Percentiles rank a stretch among this genome's conserved stretches.
Evolutionary conservation across 2,113 vertebrate genomes (phyloP).

Genomic region (Vimba vimba): DNA sequence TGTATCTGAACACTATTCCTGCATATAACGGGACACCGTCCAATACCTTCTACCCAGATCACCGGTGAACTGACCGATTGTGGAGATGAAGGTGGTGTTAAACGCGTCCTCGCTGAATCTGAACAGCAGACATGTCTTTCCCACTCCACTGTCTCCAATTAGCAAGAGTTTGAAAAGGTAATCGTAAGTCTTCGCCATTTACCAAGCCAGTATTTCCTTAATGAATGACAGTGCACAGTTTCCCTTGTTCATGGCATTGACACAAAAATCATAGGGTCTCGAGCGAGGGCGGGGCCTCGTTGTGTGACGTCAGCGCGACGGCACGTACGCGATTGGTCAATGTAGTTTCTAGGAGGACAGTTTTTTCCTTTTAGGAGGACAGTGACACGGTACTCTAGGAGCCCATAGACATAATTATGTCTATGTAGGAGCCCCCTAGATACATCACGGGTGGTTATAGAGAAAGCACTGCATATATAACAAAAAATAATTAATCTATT

Average conservation of each 20-base stretch:
- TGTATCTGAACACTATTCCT: background rate
- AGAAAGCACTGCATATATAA: background rate
- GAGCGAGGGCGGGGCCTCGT: conserved; percentile 49
- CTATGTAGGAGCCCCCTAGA: background rate
- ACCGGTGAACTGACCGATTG: conserved; percentile 77
- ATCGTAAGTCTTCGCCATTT: conserved; percentile 84
- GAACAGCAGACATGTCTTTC: conserved; percentile 86
- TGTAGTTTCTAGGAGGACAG: conserved; percentile 45
- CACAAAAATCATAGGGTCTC: conserved; percentile 52
- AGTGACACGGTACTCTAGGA: background rate
- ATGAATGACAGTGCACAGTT: conserved; percentile 44
- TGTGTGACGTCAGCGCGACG: conserved; percentile 49
- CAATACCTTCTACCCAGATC: conserved; percentile 21
- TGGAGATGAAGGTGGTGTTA: conserved; percentile 86
- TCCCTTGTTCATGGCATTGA: conserved; percentile 54
- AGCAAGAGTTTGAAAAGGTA: conserved; percentile 82
- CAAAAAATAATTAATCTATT: too few species aligned
- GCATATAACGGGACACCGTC: conserved; percentile 7
- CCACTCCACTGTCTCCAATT: conserved; percentile 82
- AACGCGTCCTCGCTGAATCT: conserved; percentile 85
- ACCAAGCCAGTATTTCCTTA: conserved; percentile 24
- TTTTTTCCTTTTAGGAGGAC: too few species aligned
- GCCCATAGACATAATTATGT: too few species aligned
- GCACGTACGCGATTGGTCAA: conserved; percentile 18
- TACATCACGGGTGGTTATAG: background rate